phyloP scores from a whole-genome alignment of 2,113 vertebrate genomes.

The Lasiurus borealis region DNA sequence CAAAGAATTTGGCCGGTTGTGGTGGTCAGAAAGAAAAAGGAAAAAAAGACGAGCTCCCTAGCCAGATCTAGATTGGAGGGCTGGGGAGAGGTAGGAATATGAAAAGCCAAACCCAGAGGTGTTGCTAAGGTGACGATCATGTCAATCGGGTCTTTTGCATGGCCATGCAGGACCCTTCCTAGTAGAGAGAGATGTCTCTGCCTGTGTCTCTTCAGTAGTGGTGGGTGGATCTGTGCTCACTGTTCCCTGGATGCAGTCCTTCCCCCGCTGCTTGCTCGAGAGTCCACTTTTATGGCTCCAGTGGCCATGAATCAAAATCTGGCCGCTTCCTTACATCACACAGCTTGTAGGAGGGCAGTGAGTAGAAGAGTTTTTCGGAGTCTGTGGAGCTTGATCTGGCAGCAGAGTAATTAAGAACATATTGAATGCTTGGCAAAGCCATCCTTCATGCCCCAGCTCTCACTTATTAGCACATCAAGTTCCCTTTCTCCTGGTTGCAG shows the following conservation, averaged over 20 bases:
- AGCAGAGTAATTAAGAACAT: neutral
- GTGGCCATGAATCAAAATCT: neutral
- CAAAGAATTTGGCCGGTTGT: neutral
- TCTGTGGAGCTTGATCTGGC: neutral
- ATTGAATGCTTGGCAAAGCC: neutral
- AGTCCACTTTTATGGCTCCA: neutral
- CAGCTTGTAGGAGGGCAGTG: neutral
- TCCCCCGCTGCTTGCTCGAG: fast-evolving
- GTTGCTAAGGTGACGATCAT: neutral
- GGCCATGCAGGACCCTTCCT: neutral
- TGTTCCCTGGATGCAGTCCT: neutral
- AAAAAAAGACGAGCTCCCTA: neutral
- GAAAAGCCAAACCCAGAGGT: neutral
- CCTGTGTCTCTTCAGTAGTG: fast-evolving
- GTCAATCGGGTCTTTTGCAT: fast-evolving
- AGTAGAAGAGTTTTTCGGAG: neutral
- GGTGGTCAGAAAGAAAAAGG: neutral
- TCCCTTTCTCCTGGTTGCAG: neutral
- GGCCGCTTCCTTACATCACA: neutral
- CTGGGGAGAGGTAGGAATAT: neutral
- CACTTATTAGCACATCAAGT: neutral
- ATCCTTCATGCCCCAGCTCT: neutral
- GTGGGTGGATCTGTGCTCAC: fast-evolving
- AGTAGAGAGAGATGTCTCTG: fast-evolving
- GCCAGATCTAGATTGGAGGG: neutral